Percentiles rank a stretch among this genome's conserved stretches.
Conservation (phyloP, 2,888 invertebrate species). For the Zelleria hepariella region DNA sequence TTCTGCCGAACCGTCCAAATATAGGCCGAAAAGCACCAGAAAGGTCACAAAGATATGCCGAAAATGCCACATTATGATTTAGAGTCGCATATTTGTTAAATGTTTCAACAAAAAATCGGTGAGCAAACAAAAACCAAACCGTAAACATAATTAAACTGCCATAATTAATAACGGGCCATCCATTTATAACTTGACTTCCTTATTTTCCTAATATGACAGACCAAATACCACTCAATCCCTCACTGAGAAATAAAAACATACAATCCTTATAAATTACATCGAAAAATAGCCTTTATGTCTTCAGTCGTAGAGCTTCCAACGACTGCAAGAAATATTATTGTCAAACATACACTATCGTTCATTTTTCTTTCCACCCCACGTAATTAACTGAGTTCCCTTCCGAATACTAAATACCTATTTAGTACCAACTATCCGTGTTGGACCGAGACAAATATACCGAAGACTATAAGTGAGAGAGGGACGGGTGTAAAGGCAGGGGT, state of each 20-base stretch:
- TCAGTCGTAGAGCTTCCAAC: slow-evolving; percentile 11
- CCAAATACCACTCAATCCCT: slow-evolving; percentile 26
- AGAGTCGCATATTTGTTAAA: slow-evolving; percentile 19
- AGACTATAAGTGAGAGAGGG: slow-evolving; percentile 30
- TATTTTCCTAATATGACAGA: slow-evolving; percentile 42
- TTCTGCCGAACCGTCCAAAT: slow-evolving; percentile 38
- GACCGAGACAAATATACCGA: slow-evolving; percentile 23
- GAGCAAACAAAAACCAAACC: slow-evolving; percentile 7
- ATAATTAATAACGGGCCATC: slow-evolving; percentile 24
- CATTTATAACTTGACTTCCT: slow-evolving; percentile 27
- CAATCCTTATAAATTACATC: neutral
- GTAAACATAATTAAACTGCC: slow-evolving; percentile 16
- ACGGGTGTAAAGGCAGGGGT: slow-evolving; percentile 17
- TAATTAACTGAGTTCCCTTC: slow-evolving; percentile 67
- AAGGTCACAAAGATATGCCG: slow-evolving; percentile 21
- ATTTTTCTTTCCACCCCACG: slow-evolving; percentile 63
- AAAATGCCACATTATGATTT: slow-evolving; percentile 49
- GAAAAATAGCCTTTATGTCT: slow-evolving; percentile 17
- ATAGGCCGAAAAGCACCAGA: slow-evolving; percentile 18
- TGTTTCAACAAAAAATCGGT: slow-evolving; percentile 5
- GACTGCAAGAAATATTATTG: slow-evolving; percentile 4
- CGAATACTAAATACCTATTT: slow-evolving; percentile 71
- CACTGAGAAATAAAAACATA: slow-evolving; percentile 11
- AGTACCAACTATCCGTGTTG: slow-evolving; percentile 47
- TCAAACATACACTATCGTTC: slow-evolving; percentile 19